These are phyloP conservation scores for Artibeus lituratus DNA, from an alignment of 2,797 vertebrate species.

Conservation along the genomic window DNA sequence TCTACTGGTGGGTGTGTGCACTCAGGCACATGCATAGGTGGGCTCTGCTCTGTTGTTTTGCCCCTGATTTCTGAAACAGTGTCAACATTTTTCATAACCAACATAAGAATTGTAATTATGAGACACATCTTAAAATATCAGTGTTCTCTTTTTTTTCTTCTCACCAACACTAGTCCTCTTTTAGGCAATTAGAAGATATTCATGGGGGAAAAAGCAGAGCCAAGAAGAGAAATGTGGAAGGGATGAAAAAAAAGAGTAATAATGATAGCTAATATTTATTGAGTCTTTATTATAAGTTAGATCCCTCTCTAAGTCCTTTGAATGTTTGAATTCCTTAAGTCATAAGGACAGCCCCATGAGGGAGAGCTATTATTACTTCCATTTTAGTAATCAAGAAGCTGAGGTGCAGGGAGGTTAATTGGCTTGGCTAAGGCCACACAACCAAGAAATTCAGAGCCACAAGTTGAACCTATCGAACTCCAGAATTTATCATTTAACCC, in stretches of 20 bases:
- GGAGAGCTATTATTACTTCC: conserved; percentile 28
- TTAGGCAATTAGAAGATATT: not conserved
- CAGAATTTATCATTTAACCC: not conserved
- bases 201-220: not conserved
- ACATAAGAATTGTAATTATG: not conserved
- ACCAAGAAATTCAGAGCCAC: conserved; percentile 10
- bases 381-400: conserved; percentile 24
- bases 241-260: not conserved
- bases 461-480: not conserved
- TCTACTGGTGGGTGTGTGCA: not conserved
- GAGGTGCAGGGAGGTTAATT: conserved; percentile 36
- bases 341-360: not conserved
- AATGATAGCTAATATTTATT: not conserved
- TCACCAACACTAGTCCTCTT: not conserved
- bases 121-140: not conserved
- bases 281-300: not conserved
- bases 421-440: not conserved
- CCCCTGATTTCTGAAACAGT: conserved; percentile 11
- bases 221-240: not conserved
- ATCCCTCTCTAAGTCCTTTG: not conserved
- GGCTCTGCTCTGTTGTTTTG: not conserved
- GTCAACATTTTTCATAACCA: conserved; percentile 20
- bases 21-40: not conserved
- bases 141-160: not conserved
- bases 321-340: conserved; percentile 16